A percentile compares a stretch with the other conserved stretches of the same genome.
phyloP scores from a whole-genome alignment of 1,140 invertebrate genomes.

The Eciton burchellii region DNA sequence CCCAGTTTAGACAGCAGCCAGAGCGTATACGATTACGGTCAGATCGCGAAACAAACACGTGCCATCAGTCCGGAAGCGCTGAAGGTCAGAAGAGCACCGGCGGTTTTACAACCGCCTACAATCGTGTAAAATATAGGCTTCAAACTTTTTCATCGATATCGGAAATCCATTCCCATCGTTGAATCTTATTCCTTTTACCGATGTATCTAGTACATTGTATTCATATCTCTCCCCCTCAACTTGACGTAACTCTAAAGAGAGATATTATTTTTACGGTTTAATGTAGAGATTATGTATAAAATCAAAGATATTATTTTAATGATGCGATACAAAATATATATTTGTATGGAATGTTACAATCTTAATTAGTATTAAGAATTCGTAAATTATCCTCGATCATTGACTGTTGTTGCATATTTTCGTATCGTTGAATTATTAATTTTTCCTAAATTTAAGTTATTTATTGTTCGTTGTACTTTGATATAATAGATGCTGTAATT shows the following conservation, averaged over 20 bases:
- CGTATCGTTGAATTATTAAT: conserved; percentile 12
- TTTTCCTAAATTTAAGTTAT: conserved; percentile 28
- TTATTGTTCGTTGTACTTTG: conserved; percentile 50
- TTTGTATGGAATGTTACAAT: background rate
- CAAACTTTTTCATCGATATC: background rate
- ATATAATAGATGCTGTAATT: background rate
- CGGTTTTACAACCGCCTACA: conserved; percentile 83
- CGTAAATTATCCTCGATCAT: background rate
- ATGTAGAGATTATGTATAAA: conserved; percentile 8
- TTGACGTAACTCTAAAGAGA: background rate
- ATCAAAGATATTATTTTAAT: conserved; percentile 6
- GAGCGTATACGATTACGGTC: conserved; percentile 83
- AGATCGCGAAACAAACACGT: conserved; percentile 80
- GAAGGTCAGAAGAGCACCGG: conserved; percentile 83
- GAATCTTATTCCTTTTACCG: background rate
- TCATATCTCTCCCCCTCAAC: background rate
- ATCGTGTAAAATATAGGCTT: conserved; percentile 77
- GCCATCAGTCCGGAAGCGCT: conserved; percentile 84
- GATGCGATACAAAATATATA: conserved; percentile 6
- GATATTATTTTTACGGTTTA: conserved; percentile 12
- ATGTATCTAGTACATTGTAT: background rate
- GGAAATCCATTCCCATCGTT: background rate
- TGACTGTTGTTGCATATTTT: conserved; percentile 20
- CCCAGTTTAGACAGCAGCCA: conserved; percentile 77
- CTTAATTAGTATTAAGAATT: too few relatives aligned